Percentiles rank a stretch among this genome's conserved stretches.
phyloP scores from a whole-genome alignment of 2,797 vertebrate species.

The Myotis pilosus region DNA sequence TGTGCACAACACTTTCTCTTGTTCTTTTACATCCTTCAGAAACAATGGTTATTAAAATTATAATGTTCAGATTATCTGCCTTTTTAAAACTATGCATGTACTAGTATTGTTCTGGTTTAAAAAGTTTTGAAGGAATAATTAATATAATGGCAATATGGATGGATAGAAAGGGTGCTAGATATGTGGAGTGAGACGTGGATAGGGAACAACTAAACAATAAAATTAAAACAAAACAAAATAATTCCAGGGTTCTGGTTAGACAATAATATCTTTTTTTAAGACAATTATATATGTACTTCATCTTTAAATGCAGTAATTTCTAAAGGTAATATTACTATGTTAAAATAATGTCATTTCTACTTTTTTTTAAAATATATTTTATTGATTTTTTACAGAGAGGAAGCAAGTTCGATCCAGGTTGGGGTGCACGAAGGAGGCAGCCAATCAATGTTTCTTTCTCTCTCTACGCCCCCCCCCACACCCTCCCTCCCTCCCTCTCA shows the following conservation, averaged over 20 bases:
- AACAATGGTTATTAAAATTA: background rate
- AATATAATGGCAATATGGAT: background rate
- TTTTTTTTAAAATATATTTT: background rate
- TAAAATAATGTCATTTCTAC: constrained; percentile 1
- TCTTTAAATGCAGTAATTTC: background rate
- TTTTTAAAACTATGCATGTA: background rate
- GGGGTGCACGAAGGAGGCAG: background rate
- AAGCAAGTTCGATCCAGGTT: background rate
- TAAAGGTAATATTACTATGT: constrained; percentile 36
- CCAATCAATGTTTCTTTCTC: background rate
- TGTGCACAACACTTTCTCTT: background rate
- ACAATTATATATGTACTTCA: background rate
- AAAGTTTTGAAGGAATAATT: background rate
- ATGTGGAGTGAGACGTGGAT: background rate
- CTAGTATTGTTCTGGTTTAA: background rate
- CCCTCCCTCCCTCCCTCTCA: background rate
- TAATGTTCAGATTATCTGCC: background rate
- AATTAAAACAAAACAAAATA: background rate
- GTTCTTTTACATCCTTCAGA: background rate
- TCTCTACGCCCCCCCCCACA: too few species aligned
- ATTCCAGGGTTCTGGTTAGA: background rate
- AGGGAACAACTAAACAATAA: background rate
- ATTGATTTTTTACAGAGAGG: too few species aligned
- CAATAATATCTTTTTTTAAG: background rate
- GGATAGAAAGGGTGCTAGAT: background rate